Evolutionary conservation across 37 sponge, comb jelly and placozoan species (phyloP).

Genomic region (Tethya wilhelma): DNA sequence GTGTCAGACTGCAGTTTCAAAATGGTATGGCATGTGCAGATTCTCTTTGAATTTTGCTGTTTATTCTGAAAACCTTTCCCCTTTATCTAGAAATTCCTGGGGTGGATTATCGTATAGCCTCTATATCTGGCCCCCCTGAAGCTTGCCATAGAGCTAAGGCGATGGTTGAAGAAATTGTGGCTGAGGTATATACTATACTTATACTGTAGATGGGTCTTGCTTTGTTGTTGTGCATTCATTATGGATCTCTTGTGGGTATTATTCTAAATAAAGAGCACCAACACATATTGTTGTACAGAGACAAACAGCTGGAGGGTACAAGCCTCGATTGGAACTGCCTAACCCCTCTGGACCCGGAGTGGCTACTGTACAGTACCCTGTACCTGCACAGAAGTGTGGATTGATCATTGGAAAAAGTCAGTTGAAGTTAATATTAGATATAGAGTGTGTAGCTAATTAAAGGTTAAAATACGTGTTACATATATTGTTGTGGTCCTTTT

Average conservation of each 20-base stretch:
- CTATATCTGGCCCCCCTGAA: constrained; percentile 75
- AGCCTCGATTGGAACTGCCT: constrained; percentile 51
- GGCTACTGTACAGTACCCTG: constrained; percentile 52
- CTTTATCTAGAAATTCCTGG: constrained; percentile 57
- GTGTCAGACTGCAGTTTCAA: constrained; percentile 86
- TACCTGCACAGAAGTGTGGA: constrained; percentile 91
- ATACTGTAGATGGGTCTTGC: neutral
- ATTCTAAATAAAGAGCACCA: no score
- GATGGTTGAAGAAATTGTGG: constrained; percentile 81
- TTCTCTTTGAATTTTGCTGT: neutral
- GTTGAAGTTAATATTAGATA: no score
- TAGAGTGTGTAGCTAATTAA: neutral
- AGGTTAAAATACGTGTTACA: neutral
- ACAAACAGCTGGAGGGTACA: constrained; percentile 29
- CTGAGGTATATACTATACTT: constrained; percentile 45
- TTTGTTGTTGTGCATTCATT: no score
- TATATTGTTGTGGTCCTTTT: neutral
- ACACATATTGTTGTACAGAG: no score
- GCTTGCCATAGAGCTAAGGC: constrained; percentile 49
- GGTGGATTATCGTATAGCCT: constrained; percentile 62
- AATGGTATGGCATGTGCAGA: constrained; percentile 39
- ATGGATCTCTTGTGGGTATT: no score
- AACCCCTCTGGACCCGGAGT: constrained; percentile 83
- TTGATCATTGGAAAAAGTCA: constrained; percentile 95
- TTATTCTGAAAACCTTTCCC: neutral